Evolutionary conservation across 2,888 invertebrate species (phyloP).

Genomic region (Drosophila neutralis): DNA sequence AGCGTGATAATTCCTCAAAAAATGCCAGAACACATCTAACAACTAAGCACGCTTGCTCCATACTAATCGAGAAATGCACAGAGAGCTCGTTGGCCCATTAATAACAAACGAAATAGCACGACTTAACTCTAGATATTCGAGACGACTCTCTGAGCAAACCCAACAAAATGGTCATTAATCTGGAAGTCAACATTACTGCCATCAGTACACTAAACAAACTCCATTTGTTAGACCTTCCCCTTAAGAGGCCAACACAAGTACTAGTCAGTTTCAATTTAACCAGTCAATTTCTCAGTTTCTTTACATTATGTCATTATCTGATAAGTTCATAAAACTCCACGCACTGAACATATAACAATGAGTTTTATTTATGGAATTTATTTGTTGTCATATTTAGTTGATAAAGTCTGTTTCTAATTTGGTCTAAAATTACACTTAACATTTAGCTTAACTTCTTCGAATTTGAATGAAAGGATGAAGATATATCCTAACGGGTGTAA

Average conservation of each 20-base stretch:
- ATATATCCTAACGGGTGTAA: neutral
- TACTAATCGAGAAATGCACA: neutral
- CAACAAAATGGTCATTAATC: neutral
- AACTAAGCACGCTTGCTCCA: neutral
- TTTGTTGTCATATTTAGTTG: neutral
- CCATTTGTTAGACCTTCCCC: neutral
- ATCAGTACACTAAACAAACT: neutral
- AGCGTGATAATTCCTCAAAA: neutral
- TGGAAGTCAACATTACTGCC: neutral
- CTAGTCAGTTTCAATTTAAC: neutral
- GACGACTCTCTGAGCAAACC: neutral
- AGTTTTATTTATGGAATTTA: neutral
- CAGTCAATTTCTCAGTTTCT: neutral
- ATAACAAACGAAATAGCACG: neutral
- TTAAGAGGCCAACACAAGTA: neutral
- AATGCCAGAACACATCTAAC: neutral
- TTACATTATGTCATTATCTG: neutral
- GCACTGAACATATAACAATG: neutral
- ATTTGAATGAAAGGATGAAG: neutral
- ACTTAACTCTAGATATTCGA: neutral
- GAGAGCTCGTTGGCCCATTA: neutral
- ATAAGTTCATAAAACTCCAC: neutral
- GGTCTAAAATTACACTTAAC: neutral
- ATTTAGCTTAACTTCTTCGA: neutral
- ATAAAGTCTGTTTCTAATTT: neutral